A percentile compares a stretch with the other conserved stretches of the same genome.
These are phyloP conservation scores for Crotalus horridus DNA, from an alignment of 2,113 vertebrate genomes.

Conservation along the genomic window DNA sequence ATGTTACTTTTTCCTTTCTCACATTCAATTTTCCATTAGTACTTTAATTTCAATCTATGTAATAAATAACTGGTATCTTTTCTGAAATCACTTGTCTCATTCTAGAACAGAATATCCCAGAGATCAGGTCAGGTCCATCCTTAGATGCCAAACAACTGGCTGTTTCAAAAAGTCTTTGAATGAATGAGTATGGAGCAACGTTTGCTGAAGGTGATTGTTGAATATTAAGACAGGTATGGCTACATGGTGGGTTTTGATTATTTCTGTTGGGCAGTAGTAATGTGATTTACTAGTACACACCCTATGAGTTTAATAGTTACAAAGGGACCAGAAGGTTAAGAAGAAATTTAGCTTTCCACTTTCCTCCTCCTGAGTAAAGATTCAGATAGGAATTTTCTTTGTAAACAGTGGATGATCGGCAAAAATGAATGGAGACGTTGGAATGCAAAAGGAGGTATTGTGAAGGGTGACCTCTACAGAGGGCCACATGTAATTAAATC, in stretches of 20 bases:
- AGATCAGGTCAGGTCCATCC: background rate
- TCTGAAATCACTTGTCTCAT: background rate
- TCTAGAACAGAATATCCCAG: background rate
- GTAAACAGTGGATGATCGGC: background rate
- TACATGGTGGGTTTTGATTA: background rate
- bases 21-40: background rate
- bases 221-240: background rate
- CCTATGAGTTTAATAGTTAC: background rate
- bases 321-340: background rate
- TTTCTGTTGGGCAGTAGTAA: background rate
- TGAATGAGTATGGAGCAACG: background rate
- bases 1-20: background rate
- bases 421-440: background rate
- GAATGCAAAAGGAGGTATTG: background rate
- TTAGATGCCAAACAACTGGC: background rate
- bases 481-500: background rate
- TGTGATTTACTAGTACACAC: background rate
- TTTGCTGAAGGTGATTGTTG: background rate
- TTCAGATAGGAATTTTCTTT: background rate
- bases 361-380: background rate
- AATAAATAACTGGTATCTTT: background rate
- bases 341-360: background rate
- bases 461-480: background rate
- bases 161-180: background rate
- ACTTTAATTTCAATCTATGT: background rate